Evolutionary conservation across 92 coral and sea anemone genomes (phyloP).

Genomic region (Heteractis magnifica): DNA sequence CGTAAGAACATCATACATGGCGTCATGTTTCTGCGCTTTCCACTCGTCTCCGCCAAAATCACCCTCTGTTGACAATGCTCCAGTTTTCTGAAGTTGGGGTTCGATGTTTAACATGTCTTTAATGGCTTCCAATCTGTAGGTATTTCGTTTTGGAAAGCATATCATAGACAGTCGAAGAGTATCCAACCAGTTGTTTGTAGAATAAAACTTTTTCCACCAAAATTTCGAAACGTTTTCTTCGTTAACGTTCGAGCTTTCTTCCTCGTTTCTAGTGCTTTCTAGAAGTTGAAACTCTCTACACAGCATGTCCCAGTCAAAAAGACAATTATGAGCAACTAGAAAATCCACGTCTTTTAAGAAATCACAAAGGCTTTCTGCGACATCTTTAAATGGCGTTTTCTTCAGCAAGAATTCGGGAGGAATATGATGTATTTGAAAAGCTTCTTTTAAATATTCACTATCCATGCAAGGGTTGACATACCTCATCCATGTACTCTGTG

Average conservation of each 20-base stretch:
- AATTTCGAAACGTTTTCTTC: not conserved
- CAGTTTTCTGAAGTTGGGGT: slow-evolving; percentile 2
- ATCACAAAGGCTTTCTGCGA: slow-evolving; percentile 29
- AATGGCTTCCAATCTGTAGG: slow-evolving; percentile 8
- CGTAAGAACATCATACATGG: slow-evolving; percentile 43
- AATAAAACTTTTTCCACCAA: not conserved
- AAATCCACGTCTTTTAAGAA: slow-evolving; percentile 41
- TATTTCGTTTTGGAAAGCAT: slow-evolving; percentile 1
- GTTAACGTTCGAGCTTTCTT: not conserved
- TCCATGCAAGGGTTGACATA: slow-evolving; percentile 37
- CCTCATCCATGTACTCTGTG: slow-evolving; percentile 38
- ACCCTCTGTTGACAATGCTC: not conserved
- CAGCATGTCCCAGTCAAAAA: slow-evolving; percentile 53
- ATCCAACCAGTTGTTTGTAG: slow-evolving; percentile 31
- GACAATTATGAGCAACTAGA: slow-evolving; percentile 34
- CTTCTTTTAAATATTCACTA: slow-evolving; percentile 12
- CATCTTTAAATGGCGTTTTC: slow-evolving; percentile 31
- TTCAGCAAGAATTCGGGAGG: slow-evolving; percentile 37
- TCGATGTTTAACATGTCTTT: slow-evolving; percentile 24
- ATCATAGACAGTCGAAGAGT: slow-evolving; percentile 30
- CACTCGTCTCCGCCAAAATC: slow-evolving; percentile 31
- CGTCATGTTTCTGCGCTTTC: slow-evolving; percentile 36
- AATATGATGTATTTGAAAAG: slow-evolving; percentile 31
- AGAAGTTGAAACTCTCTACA: slow-evolving; percentile 29
- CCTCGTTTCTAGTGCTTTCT: not conserved